A percentile compares a stretch with the other conserved stretches of the same genome.
These are phyloP conservation scores for Pleuronectes platessa DNA, from an alignment of 2,113 vertebrate genomes.

Conservation along the genomic window DNA sequence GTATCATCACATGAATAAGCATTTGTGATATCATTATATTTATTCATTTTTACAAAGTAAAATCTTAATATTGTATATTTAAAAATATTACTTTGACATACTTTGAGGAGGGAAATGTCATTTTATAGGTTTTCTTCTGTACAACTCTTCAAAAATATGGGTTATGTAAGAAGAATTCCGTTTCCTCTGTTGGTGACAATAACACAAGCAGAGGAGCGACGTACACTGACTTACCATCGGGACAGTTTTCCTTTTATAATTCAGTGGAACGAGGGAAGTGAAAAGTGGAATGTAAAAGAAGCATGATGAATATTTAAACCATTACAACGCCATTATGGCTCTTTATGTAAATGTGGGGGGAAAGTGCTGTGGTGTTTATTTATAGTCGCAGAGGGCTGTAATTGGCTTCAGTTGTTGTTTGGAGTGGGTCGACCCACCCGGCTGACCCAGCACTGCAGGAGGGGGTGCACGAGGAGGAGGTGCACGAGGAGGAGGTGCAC, in stretches of 20 bases:
- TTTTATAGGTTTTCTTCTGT: background rate
- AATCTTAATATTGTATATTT: no score
- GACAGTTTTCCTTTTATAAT: slow-evolving; percentile 21
- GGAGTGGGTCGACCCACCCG: slow-evolving; percentile 16
- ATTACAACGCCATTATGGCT: slow-evolving; percentile 56
- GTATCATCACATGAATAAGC: no score
- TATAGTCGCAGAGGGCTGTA: slow-evolving; percentile 43
- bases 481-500: background rate
- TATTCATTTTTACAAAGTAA: no score
- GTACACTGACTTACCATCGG: background rate
- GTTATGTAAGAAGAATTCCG: background rate
- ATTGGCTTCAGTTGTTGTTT: slow-evolving; percentile 44
- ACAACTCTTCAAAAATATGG: background rate
- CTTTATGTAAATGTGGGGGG: slow-evolving; percentile 55
- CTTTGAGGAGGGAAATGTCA: no score
- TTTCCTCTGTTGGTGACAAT: background rate
- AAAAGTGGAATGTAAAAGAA: slow-evolving; percentile 25
- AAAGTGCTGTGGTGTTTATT: slow-evolving; percentile 59
- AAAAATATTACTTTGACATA: no score
- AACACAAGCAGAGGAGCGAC: background rate
- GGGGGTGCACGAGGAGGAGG: background rate
- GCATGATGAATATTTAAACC: slow-evolving; percentile 65
- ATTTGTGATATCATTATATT: no score
- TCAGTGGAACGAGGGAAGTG: slow-evolving; percentile 24
- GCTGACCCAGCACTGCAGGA: background rate